Percentiles rank a stretch among this genome's conserved stretches.
Evolutionary conservation across 2,888 invertebrate genomes (phyloP).

Genomic region (Rambutsinella grinnellia): DNA sequence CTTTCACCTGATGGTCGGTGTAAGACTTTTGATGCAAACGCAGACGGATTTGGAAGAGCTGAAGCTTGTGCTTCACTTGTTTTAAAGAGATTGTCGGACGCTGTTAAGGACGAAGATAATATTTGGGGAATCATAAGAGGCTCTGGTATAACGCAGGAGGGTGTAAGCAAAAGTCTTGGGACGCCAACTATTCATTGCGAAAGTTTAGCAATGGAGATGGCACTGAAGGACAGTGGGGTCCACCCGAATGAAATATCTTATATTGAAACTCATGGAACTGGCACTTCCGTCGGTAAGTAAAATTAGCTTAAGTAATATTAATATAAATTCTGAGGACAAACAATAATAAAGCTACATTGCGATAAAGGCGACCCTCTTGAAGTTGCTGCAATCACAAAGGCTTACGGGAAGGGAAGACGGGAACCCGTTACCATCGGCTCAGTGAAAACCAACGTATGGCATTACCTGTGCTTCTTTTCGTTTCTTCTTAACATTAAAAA

Average conservation of each 20-base stretch:
- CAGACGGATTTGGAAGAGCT: slow-evolving; percentile 43
- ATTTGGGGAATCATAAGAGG: slow-evolving; percentile 43
- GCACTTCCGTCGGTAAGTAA: slow-evolving; percentile 71
- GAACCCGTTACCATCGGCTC: slow-evolving; percentile 50
- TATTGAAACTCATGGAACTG: slow-evolving; percentile 39
- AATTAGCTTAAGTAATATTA: background rate
- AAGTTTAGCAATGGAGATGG: slow-evolving; percentile 41
- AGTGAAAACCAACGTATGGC: slow-evolving; percentile 58
- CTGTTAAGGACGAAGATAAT: slow-evolving; percentile 35
- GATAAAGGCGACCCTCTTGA: slow-evolving; percentile 55
- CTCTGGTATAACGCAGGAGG: slow-evolving; percentile 41
- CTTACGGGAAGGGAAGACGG: slow-evolving; percentile 19
- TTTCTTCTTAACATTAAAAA: background rate
- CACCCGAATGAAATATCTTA: slow-evolving; percentile 34
- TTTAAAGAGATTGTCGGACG: slow-evolving; percentile 30
- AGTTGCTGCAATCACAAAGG: slow-evolving; percentile 41
- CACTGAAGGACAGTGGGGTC: slow-evolving; percentile 44
- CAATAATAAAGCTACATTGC: too few relatives aligned
- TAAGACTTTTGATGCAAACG: slow-evolving; percentile 50
- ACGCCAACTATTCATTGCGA: slow-evolving; percentile 32
- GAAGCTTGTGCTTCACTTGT: slow-evolving; percentile 45
- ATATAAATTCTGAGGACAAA: background rate
- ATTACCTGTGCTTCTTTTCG: background rate
- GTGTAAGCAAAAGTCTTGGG: slow-evolving; percentile 20
- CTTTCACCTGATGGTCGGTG: slow-evolving; percentile 43